phyloP scores from a whole-genome alignment of 2,797 vertebrate species.

The Chelonia mydas region DNA sequence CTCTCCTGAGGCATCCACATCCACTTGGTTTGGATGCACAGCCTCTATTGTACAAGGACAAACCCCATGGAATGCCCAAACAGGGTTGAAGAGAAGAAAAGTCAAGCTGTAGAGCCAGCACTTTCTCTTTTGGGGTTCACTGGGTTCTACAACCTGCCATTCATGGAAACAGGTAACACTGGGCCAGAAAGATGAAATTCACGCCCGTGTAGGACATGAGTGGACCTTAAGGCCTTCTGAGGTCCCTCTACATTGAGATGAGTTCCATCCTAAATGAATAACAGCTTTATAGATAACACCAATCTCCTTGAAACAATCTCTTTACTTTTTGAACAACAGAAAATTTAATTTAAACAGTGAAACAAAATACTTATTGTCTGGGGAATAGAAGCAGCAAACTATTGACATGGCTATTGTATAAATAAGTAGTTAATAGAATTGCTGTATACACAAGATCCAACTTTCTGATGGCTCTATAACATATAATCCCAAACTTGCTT shows the following conservation, averaged over 20 bases:
- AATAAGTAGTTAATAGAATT: neutral
- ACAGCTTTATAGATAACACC: neutral
- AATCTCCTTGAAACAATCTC: neutral
- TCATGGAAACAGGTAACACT: neutral
- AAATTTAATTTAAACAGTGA: neutral
- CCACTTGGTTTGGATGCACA: neutral
- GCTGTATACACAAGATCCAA: neutral
- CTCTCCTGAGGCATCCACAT: neutral
- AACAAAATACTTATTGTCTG: neutral
- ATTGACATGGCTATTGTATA: neutral
- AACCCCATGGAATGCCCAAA: neutral
- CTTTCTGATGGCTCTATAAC: conserved; percentile 16
- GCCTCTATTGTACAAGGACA: neutral
- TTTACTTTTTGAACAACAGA: neutral
- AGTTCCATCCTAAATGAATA: neutral
- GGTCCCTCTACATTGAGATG: neutral
- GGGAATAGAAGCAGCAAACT: neutral
- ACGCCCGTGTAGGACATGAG: neutral
- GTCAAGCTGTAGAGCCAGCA: neutral
- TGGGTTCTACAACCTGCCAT: neutral
- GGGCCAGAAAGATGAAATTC: conserved; percentile 18
- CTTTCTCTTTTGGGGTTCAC: neutral
- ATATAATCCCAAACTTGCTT: conserved; percentile 30
- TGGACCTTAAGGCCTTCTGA: neutral
- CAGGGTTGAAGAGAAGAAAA: neutral